Conservation (phyloP, 1,140 invertebrate species). For the Pinna nobilis region DNA sequence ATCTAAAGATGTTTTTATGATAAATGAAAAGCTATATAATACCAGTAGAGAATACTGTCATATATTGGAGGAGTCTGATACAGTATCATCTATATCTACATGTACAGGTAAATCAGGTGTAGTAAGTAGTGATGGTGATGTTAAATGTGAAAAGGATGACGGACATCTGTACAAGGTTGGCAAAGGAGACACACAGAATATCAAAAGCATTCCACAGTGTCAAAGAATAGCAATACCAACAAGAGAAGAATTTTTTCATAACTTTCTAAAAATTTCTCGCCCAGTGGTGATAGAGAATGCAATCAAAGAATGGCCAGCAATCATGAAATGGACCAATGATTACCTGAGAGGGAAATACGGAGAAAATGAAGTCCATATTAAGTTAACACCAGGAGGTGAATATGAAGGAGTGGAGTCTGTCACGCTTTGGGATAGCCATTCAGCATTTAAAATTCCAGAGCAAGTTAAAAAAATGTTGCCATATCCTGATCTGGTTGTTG, state of each 20-base stretch:
- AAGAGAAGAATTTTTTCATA: constrained; percentile 61
- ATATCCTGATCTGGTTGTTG: constrained; percentile 70
- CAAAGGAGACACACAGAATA: constrained; percentile 2
- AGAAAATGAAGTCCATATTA: constrained; percentile 62
- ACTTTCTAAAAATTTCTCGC: constrained; percentile 65
- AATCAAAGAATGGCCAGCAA: constrained; percentile 59
- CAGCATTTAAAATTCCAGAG: constrained; percentile 59
- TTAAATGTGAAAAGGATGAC: neutral
- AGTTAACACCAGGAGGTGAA: constrained; percentile 65
- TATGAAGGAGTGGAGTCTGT: constrained; percentile 70
- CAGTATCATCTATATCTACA: neutral
- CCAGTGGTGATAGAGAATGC: constrained; percentile 67
- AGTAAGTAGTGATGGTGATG: no score
- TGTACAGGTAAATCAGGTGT: no score
- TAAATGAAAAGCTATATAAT: neutral
- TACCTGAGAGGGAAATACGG: constrained; percentile 61
- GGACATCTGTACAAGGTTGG: neutral
- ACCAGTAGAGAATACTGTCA: constrained; percentile 12
- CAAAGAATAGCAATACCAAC: constrained; percentile 54
- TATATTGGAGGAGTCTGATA: neutral
- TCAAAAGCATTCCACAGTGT: constrained; percentile 58
- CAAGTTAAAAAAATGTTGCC: constrained; percentile 53
- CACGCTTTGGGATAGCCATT: constrained; percentile 59
- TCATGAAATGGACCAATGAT: constrained; percentile 67
- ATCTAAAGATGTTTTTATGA: neutral